Base-by-base conservation (phyloP, 1,140 invertebrate genomes). In the Trichonephila clavata region DNA sequence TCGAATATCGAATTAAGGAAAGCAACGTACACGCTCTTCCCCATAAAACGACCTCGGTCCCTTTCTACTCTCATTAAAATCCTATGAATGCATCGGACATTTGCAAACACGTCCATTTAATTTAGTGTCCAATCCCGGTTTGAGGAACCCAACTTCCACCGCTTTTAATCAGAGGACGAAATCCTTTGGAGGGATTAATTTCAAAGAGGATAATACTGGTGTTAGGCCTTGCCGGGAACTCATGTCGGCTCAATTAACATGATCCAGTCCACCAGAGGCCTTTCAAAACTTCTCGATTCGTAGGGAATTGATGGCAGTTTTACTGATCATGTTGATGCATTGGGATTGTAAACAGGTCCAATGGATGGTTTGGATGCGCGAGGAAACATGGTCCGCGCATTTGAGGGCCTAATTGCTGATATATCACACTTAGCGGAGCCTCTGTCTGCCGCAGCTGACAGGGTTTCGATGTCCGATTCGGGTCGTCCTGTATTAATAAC, bases 21-120 rank as follows among this genome's bases (percentile, higher is more conserved):
- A 59, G 83, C n/a, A n/a, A 57, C 10, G 21, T 14, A 59, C 83
- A 50, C 43, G 57, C 57, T 43, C 63, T 68, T 68, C 83, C 81
- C 57, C 50, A 59, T n/a, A 59, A 84, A 84, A 84, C 43, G 50
- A 84, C 57, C 87, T n/a, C 59, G 20, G 59, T 39, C 18, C 84
- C 84, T 86, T 86, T 86, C 84, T 86, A 57, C 65, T 57, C 87
- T 89, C 87, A 89, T 89, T 89, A 89, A 89, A 89, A 89, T 89
- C 63, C 87, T 61, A 89, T 89, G 87, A 89, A 89, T 89, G 65
- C 65, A 89, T 89, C 50, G 27, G 87, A 89, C 87, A 89, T 89
- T 89, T 65, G 87, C 87, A 89, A 89, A 89, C 87, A 89, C 39
- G 87, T 89, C 87, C 87, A 89, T 89, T 89, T 89, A 89, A 89